Evolutionary conservation across 2,888 invertebrate species (phyloP).

Genomic region (Camponotus fellah): DNA sequence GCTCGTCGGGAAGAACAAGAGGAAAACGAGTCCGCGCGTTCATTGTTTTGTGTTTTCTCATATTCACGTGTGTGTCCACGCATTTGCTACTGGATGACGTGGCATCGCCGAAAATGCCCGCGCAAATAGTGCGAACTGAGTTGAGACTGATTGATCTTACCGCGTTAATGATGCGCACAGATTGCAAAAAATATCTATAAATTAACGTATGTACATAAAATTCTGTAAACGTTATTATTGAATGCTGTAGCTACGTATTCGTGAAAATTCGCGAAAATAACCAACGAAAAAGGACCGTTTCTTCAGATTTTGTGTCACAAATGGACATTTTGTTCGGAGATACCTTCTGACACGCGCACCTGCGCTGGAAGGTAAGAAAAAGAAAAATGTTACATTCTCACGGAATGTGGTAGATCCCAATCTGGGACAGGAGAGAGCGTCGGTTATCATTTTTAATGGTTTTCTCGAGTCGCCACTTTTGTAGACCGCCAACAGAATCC

Average conservation of each 20-base stretch:
- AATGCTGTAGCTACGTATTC: too few relatives aligned
- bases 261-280: neutral
- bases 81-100: neutral
- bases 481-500: slow-evolving; percentile 62
- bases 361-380: slow-evolving; percentile 39
- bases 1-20: neutral
- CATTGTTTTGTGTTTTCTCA: slow-evolving; percentile 63
- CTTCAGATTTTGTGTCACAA: neutral
- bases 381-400: slow-evolving; percentile 64
- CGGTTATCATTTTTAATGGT: slow-evolving; percentile 76
- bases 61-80: neutral
- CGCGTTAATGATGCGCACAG: neutral
- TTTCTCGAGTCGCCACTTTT: slow-evolving; percentile 60
- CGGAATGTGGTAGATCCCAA: slow-evolving; percentile 75
- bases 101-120: slow-evolving; percentile 33
- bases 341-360: slow-evolving; percentile 18
- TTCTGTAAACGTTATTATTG: too few relatives aligned
- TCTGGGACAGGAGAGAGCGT: slow-evolving; percentile 54
- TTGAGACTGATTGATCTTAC: slow-evolving; percentile 49
- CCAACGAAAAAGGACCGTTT: neutral
- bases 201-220: neutral
- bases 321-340: neutral
- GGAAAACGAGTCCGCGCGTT: slow-evolving; percentile 24
- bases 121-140: slow-evolving; percentile 10
- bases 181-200: neutral